Conservation (phyloP, 1,140 invertebrate species). For the Marisa cornuarietis region DNA sequence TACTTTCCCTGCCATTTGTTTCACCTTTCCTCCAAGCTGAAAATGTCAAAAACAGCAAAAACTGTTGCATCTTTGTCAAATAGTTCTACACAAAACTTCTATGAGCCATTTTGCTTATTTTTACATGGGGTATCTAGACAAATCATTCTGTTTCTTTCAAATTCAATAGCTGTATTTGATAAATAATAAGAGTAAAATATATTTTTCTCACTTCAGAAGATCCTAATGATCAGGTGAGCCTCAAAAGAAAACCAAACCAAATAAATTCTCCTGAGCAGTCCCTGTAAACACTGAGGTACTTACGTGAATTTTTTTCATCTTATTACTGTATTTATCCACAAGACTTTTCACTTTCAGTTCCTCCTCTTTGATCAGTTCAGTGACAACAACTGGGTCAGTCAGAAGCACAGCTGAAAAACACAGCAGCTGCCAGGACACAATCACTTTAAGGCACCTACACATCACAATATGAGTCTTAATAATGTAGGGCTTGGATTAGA, state of each 20-base stretch:
- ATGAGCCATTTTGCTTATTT: no score
- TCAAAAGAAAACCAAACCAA: not conserved
- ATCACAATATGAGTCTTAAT: no score
- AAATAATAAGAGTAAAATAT: no score
- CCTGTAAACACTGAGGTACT: conserved; percentile 1
- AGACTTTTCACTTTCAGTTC: conserved; percentile 34
- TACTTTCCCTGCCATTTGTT: conserved; percentile 34
- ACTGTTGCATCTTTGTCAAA: no score
- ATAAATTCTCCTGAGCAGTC: not conserved
- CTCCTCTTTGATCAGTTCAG: conserved; percentile 39
- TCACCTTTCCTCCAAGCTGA: conserved; percentile 36
- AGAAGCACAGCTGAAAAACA: conserved; percentile 30
- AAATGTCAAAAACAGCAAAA: not conserved
- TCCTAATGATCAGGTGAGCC: not conserved
- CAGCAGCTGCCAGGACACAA: not conserved
- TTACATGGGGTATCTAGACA: no score
- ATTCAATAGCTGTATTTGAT: no score
- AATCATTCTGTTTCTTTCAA: no score
- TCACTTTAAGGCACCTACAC: no score
- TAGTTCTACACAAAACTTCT: no score
- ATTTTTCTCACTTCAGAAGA: not conserved
- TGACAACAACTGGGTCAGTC: conserved; percentile 36
- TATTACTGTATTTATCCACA: conserved; percentile 37
- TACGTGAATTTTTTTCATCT: conserved; percentile 37
- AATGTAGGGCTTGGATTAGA: not conserved